Evolutionary conservation across 2,888 invertebrate species (phyloP).

Genomic region (Chymomyza fuscimana): DNA sequence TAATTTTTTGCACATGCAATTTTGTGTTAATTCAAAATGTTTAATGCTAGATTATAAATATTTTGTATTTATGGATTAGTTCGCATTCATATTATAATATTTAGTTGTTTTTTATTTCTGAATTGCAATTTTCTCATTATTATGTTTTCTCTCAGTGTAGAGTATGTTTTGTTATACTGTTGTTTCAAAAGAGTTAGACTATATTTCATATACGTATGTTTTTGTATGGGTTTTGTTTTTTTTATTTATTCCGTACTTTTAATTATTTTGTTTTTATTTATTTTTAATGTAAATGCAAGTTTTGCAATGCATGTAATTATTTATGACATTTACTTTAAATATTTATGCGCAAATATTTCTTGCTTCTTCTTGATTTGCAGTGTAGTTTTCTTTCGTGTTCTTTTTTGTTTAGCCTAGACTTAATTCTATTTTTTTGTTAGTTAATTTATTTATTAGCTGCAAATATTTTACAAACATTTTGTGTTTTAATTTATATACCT

Average conservation of each 20-base stretch:
- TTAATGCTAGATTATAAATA: constrained; percentile 32
- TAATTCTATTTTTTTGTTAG: constrained; percentile 37
- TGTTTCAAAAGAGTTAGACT: constrained; percentile 58
- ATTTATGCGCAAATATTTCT: constrained; percentile 50
- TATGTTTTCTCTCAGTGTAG: constrained; percentile 10
- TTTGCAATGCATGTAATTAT: constrained; percentile 42
- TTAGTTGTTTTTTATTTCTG: constrained; percentile 40
- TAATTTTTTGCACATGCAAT: constrained; percentile 45
- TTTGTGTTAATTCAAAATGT: constrained; percentile 47
- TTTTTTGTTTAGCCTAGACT: constrained; percentile 53
- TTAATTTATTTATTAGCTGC: constrained; percentile 50
- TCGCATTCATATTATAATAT: constrained; percentile 16
- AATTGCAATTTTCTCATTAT: constrained; percentile 28
- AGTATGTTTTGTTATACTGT: constrained; percentile 35
- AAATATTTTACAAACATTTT: constrained; percentile 64
- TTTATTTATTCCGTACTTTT: constrained; percentile 21
- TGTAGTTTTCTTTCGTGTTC: constrained; percentile 25
- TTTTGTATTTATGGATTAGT: constrained; percentile 24
- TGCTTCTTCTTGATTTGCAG: constrained; percentile 46
- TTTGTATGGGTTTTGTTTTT: constrained; percentile 35
- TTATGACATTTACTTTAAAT: constrained; percentile 59
- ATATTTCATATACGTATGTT: constrained; percentile 42
- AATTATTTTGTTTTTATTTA: constrained; percentile 31
- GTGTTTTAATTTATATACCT: constrained; percentile 29
- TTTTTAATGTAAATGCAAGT: constrained; percentile 69